phyloP scores from a whole-genome alignment of 2,888 invertebrate species.

The Volucella inanis region DNA sequence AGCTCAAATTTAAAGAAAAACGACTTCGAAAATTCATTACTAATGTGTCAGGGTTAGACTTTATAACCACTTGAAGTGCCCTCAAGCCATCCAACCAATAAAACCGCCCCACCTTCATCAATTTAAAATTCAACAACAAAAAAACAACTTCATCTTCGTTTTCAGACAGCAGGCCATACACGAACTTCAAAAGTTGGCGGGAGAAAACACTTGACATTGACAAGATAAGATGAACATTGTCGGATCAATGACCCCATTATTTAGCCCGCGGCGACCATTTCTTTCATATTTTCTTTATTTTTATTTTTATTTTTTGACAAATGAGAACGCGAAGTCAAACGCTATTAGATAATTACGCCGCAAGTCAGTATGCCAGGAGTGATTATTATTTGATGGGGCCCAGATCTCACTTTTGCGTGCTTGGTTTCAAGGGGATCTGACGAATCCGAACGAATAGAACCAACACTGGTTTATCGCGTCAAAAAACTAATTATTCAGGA shows the following conservation, averaged over 20 bases:
- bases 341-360: conserved; percentile 59
- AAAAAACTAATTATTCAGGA: conserved; percentile 70
- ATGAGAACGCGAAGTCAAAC: conserved; percentile 40
- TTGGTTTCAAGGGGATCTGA: conserved; percentile 6
- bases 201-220: conserved; percentile 63
- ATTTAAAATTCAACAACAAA: not conserved
- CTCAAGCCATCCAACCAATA: too few species aligned
- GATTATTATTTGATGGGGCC: conserved; percentile 51
- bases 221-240: conserved; percentile 59
- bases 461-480: conserved; percentile 42
- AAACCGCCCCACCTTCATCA: conserved; percentile 2
- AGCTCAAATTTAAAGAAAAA: too few species aligned
- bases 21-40: too few species aligned
- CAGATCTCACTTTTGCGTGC: conserved; percentile 64
- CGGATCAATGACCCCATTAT: conserved; percentile 57
- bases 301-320: conserved; percentile 5
- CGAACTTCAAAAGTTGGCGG: conserved; percentile 26
- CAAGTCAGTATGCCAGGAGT: conserved; percentile 41
- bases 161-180: conserved; percentile 17
- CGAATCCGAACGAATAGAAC: too few species aligned
- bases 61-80: too few species aligned
- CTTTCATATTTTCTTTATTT: conserved; percentile 4
- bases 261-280: conserved; percentile 45
- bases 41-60: too few species aligned
- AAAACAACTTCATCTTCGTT: not conserved